Base-by-base conservation (phyloP, 1,140 invertebrate genomes). In the Leptoteleia sp. region DNA sequence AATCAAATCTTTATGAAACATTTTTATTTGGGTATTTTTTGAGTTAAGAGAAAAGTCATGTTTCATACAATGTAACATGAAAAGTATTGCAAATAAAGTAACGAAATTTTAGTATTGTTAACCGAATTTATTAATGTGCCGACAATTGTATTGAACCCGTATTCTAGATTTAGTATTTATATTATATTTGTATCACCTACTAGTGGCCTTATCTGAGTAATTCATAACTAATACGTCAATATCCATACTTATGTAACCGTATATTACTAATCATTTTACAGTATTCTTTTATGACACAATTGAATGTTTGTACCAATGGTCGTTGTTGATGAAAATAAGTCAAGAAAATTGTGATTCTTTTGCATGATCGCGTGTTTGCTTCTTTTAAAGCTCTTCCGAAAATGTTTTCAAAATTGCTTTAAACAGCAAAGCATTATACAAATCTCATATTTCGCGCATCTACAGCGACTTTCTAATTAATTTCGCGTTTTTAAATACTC, bases 171-270 rank as follows among this genome's bases (percentile, higher is more conserved):
- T 84, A 85, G 84, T 84, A 85, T 86, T 88, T 88, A 84, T 87
- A 88, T 86, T 83, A 52, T 84, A 88, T 83, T 88, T 88, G 81
- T 89, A 89, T 87, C 80, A 89, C 79, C 88, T 82, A 85, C 83
- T 89, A 89, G 88, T 89, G 88, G 88, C 88, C 88, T 89, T 89
- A 89, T 84, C 84, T 88, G 76, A 81, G 81, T 85, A 84, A 86
- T 80, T 83, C 80, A 81, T 81, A 83, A 65, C 59, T 40, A 37
- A 83, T 78, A 82, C 59, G 81, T 83, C 57, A 72, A 83, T 83
- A 87, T 84, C 83, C 77, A 80, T 75, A 81, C 43, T 83, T 65
- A 43, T 77, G 65, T 82, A 82, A 80, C 31, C 59, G 73, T 76
- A 80, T 33, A 47, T 64, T 75, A 79, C 52, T 68, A 72, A 79